Percentiles rank a stretch among this genome's conserved stretches.
These are phyloP conservation scores for Drosophila pruinosa DNA, from an alignment of 1,140 invertebrate genomes.

Conservation along the genomic window DNA sequence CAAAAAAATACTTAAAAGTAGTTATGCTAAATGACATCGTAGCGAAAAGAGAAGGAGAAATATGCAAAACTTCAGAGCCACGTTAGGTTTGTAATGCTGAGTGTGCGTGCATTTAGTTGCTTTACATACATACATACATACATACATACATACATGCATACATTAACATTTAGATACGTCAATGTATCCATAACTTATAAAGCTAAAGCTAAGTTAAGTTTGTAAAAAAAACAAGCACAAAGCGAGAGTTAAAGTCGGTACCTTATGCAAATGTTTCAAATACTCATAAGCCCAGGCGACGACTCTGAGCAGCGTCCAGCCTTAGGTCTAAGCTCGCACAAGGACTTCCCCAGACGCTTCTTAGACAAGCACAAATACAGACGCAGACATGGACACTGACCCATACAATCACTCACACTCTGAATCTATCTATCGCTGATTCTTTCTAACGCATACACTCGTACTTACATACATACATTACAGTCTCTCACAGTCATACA, in stretches of 20 bases:
- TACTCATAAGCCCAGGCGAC: slow-evolving; percentile 61
- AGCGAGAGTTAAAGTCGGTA: slow-evolving; percentile 74
- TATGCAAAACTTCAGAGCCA: slow-evolving; percentile 38
- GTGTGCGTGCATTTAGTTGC: slow-evolving; percentile 57
- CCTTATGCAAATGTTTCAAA: slow-evolving; percentile 62
- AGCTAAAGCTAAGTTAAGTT: slow-evolving; percentile 67
- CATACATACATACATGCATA: slow-evolving; percentile 2
- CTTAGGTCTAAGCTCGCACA: slow-evolving; percentile 68
- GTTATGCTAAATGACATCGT: slow-evolving; percentile 35
- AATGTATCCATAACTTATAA: slow-evolving; percentile 36
- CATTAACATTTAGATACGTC: slow-evolving; percentile 11
- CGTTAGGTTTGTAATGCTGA: slow-evolving; percentile 44
- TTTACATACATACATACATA: slow-evolving; percentile 16
- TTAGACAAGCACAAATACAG: slow-evolving; percentile 21
- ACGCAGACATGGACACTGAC: slow-evolving; percentile 7
- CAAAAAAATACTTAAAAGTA: slow-evolving; percentile 35
- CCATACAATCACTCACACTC: slow-evolving; percentile 18
- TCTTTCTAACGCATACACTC: slow-evolving; percentile 9
- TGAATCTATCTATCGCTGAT: slow-evolving; percentile 40
- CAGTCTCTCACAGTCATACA: slow-evolving; percentile 29
- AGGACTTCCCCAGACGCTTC: background rate
- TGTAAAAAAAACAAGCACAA: slow-evolving; percentile 63
- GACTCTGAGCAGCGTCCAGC: slow-evolving; percentile 44
- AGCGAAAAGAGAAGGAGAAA: slow-evolving; percentile 38
- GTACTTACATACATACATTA: slow-evolving; percentile 10